Evolutionary conservation across 2,797 vertebrate species (phyloP).

Genomic region (Thunnus albacares): DNA sequence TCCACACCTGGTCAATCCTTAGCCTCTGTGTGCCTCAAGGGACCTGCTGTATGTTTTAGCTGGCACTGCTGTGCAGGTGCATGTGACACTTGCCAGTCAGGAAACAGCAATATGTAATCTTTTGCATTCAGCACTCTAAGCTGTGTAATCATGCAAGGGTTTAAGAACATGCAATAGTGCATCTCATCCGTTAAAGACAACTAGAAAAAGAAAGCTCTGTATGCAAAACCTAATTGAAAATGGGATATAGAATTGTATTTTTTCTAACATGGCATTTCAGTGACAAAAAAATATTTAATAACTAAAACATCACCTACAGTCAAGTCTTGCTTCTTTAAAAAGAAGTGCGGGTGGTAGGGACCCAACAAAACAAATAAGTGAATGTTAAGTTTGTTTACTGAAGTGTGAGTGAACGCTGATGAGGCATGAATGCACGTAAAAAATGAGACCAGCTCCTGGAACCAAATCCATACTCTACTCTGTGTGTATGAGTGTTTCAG

Average conservation of each 20-base stretch:
- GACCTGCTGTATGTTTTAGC: slow-evolving; percentile 22
- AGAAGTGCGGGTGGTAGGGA: slow-evolving; percentile 44
- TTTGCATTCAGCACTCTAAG: slow-evolving; percentile 19
- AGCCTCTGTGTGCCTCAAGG: slow-evolving; percentile 26
- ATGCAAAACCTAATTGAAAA: slow-evolving; percentile 17
- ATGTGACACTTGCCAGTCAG: background rate
- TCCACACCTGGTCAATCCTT: slow-evolving; percentile 56
- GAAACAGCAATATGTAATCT: slow-evolving; percentile 16
- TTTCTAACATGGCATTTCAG: background rate
- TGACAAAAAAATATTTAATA: slow-evolving; percentile 27
- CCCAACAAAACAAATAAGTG: slow-evolving; percentile 48
- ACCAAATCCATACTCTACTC: slow-evolving; percentile 57
- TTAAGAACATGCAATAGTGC: slow-evolving; percentile 1
- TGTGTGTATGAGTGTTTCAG: slow-evolving; percentile 41
- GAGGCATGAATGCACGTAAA: slow-evolving; percentile 59
- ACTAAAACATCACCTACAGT: slow-evolving; percentile 21
- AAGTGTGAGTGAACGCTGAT: slow-evolving; percentile 66
- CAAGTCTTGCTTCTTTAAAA: slow-evolving; percentile 22
- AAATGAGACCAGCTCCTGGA: slow-evolving; percentile 66
- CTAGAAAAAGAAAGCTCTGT: slow-evolving; percentile 10
- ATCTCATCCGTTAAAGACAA: slow-evolving; percentile 28
- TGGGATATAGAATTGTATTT: background rate
- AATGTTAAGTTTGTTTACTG: slow-evolving; percentile 65
- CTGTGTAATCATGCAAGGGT: slow-evolving; percentile 10
- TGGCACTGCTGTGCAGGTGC: background rate